Conservation (phyloP, 1,140 invertebrate species). For the Megalopta genalis region DNA sequence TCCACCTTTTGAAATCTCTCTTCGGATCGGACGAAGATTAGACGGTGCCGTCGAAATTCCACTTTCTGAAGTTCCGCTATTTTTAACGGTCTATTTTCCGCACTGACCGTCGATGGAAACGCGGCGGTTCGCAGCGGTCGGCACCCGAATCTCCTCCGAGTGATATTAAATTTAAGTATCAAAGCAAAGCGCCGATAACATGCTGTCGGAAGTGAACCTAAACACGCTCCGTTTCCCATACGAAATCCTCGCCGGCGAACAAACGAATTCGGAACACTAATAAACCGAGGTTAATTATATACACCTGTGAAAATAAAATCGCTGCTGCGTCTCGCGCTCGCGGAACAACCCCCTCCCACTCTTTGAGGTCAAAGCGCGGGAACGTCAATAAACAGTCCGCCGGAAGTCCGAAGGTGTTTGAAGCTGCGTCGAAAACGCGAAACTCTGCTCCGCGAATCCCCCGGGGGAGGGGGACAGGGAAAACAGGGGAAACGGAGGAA, state of each 20-base stretch:
- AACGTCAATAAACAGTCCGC: constrained; percentile 55
- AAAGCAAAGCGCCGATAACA: not conserved
- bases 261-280: constrained; percentile 28
- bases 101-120: not conserved
- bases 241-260: not conserved
- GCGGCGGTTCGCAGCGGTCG: not conserved
- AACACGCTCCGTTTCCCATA: constrained; percentile 3
- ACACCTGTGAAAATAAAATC: constrained; percentile 47
- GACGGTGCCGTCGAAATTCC: not conserved
- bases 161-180: not conserved
- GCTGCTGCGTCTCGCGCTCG: not conserved
- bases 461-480: no score
- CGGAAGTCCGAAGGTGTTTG: constrained; percentile 50
- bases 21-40: not conserved
- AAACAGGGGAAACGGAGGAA: not conserved
- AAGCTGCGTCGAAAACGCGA: constrained; percentile 21
- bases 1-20: not conserved
- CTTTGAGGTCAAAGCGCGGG: constrained; percentile 51
- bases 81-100: constrained; percentile 2
- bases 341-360: constrained; percentile 1
- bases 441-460: not conserved
- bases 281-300: constrained; percentile 42
- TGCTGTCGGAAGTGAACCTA: not conserved
- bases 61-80: not conserved
- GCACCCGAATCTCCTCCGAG: not conserved